Percentiles rank a stretch among this genome's conserved stretches.
phyloP scores from a whole-genome alignment of 1,140 invertebrate genomes.

The Ceratina australensis region DNA sequence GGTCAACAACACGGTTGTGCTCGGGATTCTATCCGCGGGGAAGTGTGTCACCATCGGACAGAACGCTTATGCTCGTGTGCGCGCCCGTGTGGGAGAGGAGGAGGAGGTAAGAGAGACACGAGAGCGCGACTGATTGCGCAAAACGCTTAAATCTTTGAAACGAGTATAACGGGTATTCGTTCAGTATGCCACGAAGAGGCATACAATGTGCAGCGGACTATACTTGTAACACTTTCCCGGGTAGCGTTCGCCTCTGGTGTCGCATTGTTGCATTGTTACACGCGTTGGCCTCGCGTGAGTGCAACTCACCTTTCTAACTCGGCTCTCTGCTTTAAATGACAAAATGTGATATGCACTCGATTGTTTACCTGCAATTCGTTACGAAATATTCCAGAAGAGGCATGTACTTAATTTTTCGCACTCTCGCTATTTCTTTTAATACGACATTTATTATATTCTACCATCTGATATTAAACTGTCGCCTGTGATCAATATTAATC shows the following conservation, averaged over 20 bases:
- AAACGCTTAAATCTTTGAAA: slow-evolving; percentile 55
- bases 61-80: slow-evolving; percentile 3
- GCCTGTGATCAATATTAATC: too few species aligned
- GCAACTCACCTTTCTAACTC: too few species aligned
- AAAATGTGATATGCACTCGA: too few species aligned
- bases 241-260: slow-evolving; percentile 9
- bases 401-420: too few species aligned
- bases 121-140: slow-evolving; percentile 48
- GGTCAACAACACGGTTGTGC: slow-evolving; percentile 31
- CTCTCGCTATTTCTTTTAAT: too few species aligned
- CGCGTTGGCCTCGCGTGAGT: slow-evolving; percentile 5
- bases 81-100: neutral
- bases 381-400: too few species aligned
- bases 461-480: too few species aligned
- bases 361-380: too few species aligned
- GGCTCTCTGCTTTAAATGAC: too few species aligned
- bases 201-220: slow-evolving; percentile 33
- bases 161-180: slow-evolving; percentile 44
- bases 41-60: slow-evolving; percentile 57
- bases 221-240: slow-evolving; percentile 38
- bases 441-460: too few species aligned
- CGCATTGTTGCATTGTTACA: slow-evolving; percentile 29
- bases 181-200: slow-evolving; percentile 42
- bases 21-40: slow-evolving; percentile 41
- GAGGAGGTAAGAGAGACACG: neutral